Percentiles rank a stretch among this genome's conserved stretches.
These are phyloP conservation scores for Trichopoda pennipes DNA, from an alignment of 2,888 invertebrate species.

Conservation along the genomic window DNA sequence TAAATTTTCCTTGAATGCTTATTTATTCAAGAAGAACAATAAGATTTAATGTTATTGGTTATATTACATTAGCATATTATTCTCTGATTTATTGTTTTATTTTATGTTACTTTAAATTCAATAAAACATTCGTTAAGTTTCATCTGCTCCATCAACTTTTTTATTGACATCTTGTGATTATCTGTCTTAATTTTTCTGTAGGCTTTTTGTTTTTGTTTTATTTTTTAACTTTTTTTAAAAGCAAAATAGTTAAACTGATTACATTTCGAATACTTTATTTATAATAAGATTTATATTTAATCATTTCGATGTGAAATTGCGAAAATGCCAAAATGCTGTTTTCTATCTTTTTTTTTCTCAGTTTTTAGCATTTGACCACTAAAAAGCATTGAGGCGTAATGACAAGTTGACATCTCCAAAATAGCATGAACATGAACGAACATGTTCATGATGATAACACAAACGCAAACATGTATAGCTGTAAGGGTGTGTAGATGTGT, in stretches of 20 bases:
- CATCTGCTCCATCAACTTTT: slow-evolving; percentile 29
- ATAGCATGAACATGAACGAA: slow-evolving; percentile 65
- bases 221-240: slow-evolving; percentile 5
- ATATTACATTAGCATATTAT: background rate
- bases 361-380: slow-evolving; percentile 59
- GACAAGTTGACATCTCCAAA: slow-evolving; percentile 68
- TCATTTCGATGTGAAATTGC: slow-evolving; percentile 30
- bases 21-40: too few species aligned
- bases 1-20: too few species aligned
- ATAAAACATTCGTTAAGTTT: slow-evolving; percentile 18
- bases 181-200: too few species aligned
- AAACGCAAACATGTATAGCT: background rate
- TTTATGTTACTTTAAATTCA: slow-evolving; percentile 42
- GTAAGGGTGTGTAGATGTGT: too few species aligned
- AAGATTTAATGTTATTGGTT: too few species aligned
- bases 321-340: slow-evolving; percentile 23
- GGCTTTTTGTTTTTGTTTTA: background rate
- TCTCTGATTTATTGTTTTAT: slow-evolving; percentile 3
- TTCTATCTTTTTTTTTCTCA: background rate
- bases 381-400: slow-evolving; percentile 67
- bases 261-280: slow-evolving; percentile 31
- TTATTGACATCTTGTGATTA: background rate
- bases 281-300: slow-evolving; percentile 53
- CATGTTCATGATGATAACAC: slow-evolving; percentile 63
- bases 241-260: slow-evolving; percentile 10